A percentile compares a stretch with the other conserved stretches of the same genome.
phyloP scores from a whole-genome alignment of 2,113 vertebrate genomes.

The Carlito syrichta region DNA sequence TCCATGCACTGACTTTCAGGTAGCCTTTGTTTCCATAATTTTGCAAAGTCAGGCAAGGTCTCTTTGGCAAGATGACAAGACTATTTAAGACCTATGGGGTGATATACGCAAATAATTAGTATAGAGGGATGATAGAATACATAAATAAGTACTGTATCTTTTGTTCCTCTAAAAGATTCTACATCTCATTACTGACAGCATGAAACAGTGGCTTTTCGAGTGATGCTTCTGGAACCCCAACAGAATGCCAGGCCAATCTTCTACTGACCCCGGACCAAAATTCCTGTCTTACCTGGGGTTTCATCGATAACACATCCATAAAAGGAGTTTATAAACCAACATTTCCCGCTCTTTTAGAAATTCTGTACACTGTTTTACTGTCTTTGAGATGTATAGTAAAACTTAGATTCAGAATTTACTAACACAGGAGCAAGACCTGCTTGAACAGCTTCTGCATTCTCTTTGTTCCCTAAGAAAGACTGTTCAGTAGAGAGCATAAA shows the following conservation, averaged over 20 bases:
- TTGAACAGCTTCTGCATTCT: neutral
- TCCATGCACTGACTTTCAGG: neutral
- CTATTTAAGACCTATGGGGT: neutral
- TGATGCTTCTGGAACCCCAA: neutral
- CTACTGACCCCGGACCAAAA: neutral
- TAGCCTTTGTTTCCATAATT: neutral
- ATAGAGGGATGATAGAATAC: neutral
- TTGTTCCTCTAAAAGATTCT: neutral
- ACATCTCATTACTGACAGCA: neutral
- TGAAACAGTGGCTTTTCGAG: neutral
- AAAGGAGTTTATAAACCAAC: neutral
- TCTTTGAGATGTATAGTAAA: conserved; percentile 12
- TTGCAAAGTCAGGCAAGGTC: neutral
- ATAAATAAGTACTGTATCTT: neutral
- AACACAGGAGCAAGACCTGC: neutral
- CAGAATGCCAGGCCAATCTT: accelerated
- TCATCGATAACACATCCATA: neutral
- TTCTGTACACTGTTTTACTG: neutral
- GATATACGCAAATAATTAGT: neutral
- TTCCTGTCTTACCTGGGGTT: neutral
- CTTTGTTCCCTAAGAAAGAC: neutral
- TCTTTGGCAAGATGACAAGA: neutral
- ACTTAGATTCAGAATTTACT: neutral
- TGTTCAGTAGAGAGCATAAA: neutral
- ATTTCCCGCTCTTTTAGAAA: neutral